These are phyloP conservation scores for Montipora cactus DNA, from an alignment of 64 coral and sea anemone species.

Conservation along the genomic window DNA sequence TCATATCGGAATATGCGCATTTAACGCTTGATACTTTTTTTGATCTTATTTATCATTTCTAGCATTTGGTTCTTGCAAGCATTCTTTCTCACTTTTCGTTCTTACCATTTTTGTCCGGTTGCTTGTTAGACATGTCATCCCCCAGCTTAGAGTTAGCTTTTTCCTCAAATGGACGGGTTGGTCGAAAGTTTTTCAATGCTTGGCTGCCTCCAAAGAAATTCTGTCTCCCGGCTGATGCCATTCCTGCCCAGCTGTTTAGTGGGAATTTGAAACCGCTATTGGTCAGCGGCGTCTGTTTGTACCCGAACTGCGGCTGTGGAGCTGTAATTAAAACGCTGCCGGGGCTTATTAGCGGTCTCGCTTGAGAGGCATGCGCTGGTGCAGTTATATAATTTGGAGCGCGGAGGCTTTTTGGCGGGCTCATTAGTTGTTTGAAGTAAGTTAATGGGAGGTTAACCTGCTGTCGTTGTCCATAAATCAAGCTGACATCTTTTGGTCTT, in stretches of 20 bases:
- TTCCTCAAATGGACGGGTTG: background rate
- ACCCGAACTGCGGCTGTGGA: background rate
- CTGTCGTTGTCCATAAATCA: background rate
- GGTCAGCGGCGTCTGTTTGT: background rate
- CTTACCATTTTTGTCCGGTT: conserved; percentile 1
- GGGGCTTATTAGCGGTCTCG: background rate
- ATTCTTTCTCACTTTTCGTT: background rate
- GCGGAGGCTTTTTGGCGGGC: background rate
- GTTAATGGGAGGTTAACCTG: background rate
- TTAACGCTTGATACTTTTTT: no score
- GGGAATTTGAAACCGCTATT: background rate
- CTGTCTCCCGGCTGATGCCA: background rate
- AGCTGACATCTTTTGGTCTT: background rate
- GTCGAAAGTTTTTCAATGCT: background rate
- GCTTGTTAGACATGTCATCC: background rate
- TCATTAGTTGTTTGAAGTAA: conserved; percentile 9
- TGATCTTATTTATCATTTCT: background rate
- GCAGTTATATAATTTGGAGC: background rate
- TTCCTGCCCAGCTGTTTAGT: background rate
- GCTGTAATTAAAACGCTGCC: background rate
- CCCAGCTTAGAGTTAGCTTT: conserved; percentile 1
- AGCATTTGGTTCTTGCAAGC: background rate
- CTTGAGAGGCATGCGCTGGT: background rate
- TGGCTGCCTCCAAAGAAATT: background rate
- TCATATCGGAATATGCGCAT: no score